These are phyloP conservation scores for Lymantria dispar DNA, from an alignment of 2,888 invertebrate species.

Conservation along the genomic window DNA sequence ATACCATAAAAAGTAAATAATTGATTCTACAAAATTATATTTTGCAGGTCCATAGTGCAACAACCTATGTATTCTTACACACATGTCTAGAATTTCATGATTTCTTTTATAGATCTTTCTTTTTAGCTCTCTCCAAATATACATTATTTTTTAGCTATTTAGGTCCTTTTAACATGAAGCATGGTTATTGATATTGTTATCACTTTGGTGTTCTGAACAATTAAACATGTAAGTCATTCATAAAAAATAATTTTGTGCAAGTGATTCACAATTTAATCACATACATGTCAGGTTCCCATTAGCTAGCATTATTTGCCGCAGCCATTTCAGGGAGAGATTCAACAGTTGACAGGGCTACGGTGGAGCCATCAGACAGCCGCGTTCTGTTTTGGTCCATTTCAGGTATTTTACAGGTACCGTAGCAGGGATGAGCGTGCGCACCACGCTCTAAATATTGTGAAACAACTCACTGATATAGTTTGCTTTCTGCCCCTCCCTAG, in stretches of 20 bases:
- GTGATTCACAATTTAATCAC: constrained; percentile 21
- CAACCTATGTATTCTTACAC: constrained; percentile 44
- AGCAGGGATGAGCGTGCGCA: constrained; percentile 68
- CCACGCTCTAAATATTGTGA: constrained; percentile 66
- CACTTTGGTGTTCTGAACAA: constrained; percentile 25
- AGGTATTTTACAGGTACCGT: constrained; percentile 78
- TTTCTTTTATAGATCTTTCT: constrained; percentile 15
- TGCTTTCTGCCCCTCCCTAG: constrained; percentile 84
- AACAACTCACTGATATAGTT: constrained; percentile 81
- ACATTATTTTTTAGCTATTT: constrained; percentile 25
- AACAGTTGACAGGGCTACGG: constrained; percentile 81
- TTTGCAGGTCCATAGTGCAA: constrained; percentile 70
- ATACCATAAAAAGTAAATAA: constrained; percentile 24
- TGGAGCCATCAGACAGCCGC: constrained; percentile 76
- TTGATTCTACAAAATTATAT: constrained; percentile 66
- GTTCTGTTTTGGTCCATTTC: constrained; percentile 75
- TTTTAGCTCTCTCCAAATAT: constrained; percentile 23
- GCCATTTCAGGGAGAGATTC: constrained; percentile 79
- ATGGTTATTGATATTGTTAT: constrained; percentile 21
- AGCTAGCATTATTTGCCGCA: constrained; percentile 58
- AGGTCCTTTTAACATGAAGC: constrained; percentile 28
- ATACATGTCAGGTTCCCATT: constrained; percentile 56
- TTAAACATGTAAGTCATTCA: constrained; percentile 32
- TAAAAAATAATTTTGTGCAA: constrained; percentile 25
- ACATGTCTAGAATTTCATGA: constrained; percentile 33